Evolutionary conservation across 2,113 vertebrate genomes (phyloP), one percentile per base, ranked within the genome.

Genomic region (Falco punctatus): DNA sequence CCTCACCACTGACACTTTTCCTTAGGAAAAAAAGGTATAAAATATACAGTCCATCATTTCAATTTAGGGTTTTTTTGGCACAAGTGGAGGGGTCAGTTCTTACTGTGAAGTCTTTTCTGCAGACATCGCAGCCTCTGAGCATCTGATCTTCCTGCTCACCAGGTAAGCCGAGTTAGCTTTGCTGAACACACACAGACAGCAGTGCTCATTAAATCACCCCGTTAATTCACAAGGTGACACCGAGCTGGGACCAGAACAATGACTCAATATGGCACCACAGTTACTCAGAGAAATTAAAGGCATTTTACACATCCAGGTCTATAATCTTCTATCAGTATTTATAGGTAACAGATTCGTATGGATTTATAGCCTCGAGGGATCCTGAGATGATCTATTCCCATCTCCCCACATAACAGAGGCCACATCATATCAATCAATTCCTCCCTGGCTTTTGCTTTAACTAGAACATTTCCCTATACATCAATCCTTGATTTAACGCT

Each of bases 341-440:
- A 92, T 17, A 80, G 70, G 83, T 38, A 91, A 81, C 17, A 27
- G 81, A 92, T 92, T 73, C 32, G 13, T 13, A 81, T 22, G 49
- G 81, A 95, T 95, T 95, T 95, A 94, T 18, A 73, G 84, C 74
- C 96, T 59, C 9, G 0, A 70, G 78, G 74, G 84, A 88, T 51
- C 73, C 67, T 0, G 0, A 62, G 54, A 92, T 90, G 89, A 96
- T 94, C 94, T 96, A 91, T 89, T 87, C 78, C 62, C 81, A 75
- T 38, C 66, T 94, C 77, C 58, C 78, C 4, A 2, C 0, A 1
- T 55, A 89, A 84, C 80, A 75, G 8, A 71, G 82, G 72, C 69
- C 92, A 84, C 69, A 69, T 71, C 57, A 1, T 38, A 91, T 80
- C 81, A 77, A 87, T 97, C 97, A 96, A 20, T 66, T 89, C 74